Evolutionary conservation across 2,113 vertebrate genomes (phyloP).

Genomic region (Elephantulus edwardii): DNA sequence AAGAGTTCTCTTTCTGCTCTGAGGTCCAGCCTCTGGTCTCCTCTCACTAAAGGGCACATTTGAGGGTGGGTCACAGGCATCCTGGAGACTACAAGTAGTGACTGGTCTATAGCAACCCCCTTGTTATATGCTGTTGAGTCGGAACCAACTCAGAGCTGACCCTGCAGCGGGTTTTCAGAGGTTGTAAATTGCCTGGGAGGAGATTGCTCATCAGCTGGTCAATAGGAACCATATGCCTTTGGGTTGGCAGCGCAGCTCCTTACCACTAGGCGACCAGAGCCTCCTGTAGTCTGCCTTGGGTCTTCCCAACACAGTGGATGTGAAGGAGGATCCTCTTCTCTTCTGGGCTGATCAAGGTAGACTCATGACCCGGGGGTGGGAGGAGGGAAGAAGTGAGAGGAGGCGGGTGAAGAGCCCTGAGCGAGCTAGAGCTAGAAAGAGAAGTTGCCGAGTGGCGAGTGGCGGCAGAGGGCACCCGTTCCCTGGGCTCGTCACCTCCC

Average conservation of each 20-base stretch:
- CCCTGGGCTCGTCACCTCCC: neutral
- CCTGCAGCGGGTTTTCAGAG: too few relatives aligned
- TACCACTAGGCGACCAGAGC: too few relatives aligned
- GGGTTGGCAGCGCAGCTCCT: too few relatives aligned
- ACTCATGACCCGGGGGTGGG: too few relatives aligned
- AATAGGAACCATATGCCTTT: too few relatives aligned
- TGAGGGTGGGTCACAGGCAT: neutral
- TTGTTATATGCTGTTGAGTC: too few relatives aligned
- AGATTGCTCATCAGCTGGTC: too few relatives aligned
- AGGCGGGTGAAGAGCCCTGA: neutral
- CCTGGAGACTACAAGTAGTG: neutral
- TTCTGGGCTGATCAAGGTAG: neutral
- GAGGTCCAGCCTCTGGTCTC: neutral
- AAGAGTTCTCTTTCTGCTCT: neutral
- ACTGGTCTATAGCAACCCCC: neutral
- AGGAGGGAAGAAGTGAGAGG: neutral
- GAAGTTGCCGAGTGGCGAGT: neutral
- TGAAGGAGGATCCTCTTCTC: neutral
- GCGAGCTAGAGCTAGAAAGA: neutral
- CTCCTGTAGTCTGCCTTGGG: neutral
- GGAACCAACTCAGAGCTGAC: too few relatives aligned
- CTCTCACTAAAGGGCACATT: neutral
- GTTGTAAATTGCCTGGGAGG: too few relatives aligned
- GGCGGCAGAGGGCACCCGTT: neutral
- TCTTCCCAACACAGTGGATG: too few relatives aligned